Base-by-base conservation (phyloP, 2,888 invertebrate genomes). In the Podotricha telesiphe region DNA sequence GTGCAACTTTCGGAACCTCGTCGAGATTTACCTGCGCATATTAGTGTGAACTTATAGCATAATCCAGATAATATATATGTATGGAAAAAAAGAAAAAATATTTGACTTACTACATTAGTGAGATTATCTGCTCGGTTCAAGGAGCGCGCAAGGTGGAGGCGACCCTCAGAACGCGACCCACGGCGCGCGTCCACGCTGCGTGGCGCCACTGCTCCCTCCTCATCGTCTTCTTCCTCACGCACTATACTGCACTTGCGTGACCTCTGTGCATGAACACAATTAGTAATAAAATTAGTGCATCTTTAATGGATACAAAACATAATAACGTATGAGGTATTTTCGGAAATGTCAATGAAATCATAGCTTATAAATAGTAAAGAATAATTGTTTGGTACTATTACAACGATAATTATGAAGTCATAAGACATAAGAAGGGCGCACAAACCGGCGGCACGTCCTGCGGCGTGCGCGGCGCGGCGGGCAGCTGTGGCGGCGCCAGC, bases 211-310 rank as follows among this genome's bases (percentile, higher is more conserved):
- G 93, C 70, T 74, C 94, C 93, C 77, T 96, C 97, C 80, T 98
- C 98, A 82, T 97, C 96, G 80, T 98, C 98, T 78, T 98, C 98
- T 84, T 98, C 98, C 82, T 97, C 97, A 78, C 97, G 96, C 22
- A 98, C 98, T 79, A 98, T 97, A 81, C 97, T 97, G 90, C 98
- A 98, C 83, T 98, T 98, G 63, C 98, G 94, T 28, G 95, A 95
- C 63, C 97, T 94, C 93, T 95, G 87, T 22, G 19, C 15, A 55
- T 37, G n/a, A 22, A 4, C 4, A 55, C 1, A 13, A 37, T 34
- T 28, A 28, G 28, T 4, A 28, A 28, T n/a, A 28, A 28, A 4
- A 28, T 28, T 28, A 28, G 6, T 28, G 28, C 28, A 28, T 28
- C 3, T 28, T 28, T 28, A 28, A 37, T 37, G 37, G 37, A 8